phyloP scores from a whole-genome alignment of 2,888 invertebrate genomes.

The Drosophila fungiperda region DNA sequence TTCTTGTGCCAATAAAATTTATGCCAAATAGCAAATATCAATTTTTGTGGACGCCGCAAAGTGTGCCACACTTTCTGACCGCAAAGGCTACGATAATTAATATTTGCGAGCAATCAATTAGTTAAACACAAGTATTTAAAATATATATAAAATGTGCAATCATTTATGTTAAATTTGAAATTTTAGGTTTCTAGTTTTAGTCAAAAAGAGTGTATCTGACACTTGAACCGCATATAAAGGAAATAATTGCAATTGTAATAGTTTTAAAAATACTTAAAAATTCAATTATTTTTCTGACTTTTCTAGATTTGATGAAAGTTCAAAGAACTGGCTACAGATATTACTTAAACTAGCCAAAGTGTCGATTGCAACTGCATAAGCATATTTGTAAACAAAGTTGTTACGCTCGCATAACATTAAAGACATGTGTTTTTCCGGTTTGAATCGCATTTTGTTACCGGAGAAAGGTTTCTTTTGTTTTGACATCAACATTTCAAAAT shows the following conservation, averaged over 20 bases:
- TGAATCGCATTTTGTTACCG: conserved; percentile 28
- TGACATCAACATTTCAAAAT: conserved; percentile 29
- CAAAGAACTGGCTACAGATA: neutral
- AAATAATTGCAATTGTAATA: neutral
- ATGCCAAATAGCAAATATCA: neutral
- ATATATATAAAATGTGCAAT: too few species aligned
- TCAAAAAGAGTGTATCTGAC: neutral
- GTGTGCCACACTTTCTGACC: conserved; percentile 13
- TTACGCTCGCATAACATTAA: conserved; percentile 17
- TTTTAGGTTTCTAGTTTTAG: neutral
- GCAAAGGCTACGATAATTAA: neutral
- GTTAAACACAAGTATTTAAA: neutral
- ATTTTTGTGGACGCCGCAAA: conserved; percentile 10
- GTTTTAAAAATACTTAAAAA: neutral
- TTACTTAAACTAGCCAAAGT: neutral
- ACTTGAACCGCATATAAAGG: neutral
- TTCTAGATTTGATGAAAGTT: neutral
- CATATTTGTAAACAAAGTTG: conserved; percentile 8
- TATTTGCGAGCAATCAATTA: neutral
- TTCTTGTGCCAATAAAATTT: neutral
- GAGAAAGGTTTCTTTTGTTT: conserved; percentile 37
- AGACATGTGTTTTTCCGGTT: conserved; percentile 19
- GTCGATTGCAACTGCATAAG: neutral
- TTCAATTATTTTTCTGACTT: neutral
- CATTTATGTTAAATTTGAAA: neutral